Conservation (phyloP, 2,888 invertebrate species). For the Aquatica leii region DNA sequence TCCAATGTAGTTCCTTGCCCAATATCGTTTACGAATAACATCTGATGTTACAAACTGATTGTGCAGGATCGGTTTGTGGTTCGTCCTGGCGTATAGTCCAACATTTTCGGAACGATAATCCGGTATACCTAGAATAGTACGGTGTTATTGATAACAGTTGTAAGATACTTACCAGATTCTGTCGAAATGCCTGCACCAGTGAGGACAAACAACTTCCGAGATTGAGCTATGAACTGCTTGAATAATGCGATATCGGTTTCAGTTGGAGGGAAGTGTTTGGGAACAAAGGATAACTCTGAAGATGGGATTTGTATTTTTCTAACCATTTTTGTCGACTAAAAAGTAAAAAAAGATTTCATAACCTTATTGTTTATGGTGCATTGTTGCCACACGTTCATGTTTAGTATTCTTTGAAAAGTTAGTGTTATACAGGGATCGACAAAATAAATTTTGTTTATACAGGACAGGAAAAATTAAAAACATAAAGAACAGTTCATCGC, state of each 20-base stretch:
- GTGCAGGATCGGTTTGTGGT: conserved; percentile 85
- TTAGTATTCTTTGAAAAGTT: too few relatives aligned
- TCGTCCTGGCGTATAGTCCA: conserved; percentile 87
- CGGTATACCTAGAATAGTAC: conserved; percentile 76
- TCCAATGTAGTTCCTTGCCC: conserved; percentile 95
- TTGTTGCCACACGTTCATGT: too few relatives aligned
- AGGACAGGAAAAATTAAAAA: too few relatives aligned
- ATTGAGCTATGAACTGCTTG: conserved; percentile 66
- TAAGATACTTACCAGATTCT: conserved; percentile 75
- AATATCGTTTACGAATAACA: conserved; percentile 80
- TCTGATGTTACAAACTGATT: conserved; percentile 81
- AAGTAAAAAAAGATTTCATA: too few relatives aligned
- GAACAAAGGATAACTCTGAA: too few relatives aligned
- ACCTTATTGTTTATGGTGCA: too few relatives aligned
- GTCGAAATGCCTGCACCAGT: conserved; percentile 98
- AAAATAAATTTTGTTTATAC: too few relatives aligned
- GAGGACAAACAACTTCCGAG: conserved; percentile 72
- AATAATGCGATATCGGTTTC: conserved; percentile 67
- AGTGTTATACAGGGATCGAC: too few relatives aligned
- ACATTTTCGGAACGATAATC: conserved; percentile 94
- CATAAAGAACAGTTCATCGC: too few relatives aligned
- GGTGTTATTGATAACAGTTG: conserved; percentile 28
- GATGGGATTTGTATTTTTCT: too few relatives aligned
- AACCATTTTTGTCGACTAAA: too few relatives aligned
- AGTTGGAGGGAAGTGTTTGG: conserved; percentile 73